Base-by-base conservation (phyloP, 2,888 invertebrate species). In the Eupithecia vulgata region DNA sequence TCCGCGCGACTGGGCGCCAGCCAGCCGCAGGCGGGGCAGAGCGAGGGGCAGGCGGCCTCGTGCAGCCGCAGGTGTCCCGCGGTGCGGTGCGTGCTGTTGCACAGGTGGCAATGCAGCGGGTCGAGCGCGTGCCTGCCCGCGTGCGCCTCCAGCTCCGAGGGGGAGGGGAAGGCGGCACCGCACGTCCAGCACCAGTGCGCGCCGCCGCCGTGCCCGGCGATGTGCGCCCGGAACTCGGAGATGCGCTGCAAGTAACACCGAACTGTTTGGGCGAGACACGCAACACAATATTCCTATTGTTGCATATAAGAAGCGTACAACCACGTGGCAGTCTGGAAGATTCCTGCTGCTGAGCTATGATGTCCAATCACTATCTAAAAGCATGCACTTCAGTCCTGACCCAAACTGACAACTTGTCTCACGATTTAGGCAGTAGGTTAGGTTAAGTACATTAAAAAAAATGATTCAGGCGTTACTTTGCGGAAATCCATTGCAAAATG, bases 101-200 rank as follows among this genome's bases (percentile, higher is more conserved):
- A 59, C 15, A 59, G 30, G 5, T 30, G 30, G 30, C 59, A 59
- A 30, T 59, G 59, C 30, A 59, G 30, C 59, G 59, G 59, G 52
- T 67, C 21, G 1, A 34, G 80, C 79, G 48, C 81, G 75, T 81
- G 80, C 0, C 76, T 74, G 4, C 83, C 83, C 52, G 82, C 81
- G 81, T 91, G 92, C 45, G 76, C 72, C 25, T 77, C 81, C 67
- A 90, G 84, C 0, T 87, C 88, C 75, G 84, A 6, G 84, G 81
- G 8, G 81, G 15, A 0, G 80, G 45, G 84, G 87, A 90, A 30
- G 86, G 90, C 90, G 68, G 91, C 90, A 78, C 94, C 93, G 84
- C 94, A 94, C 73, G 90, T 86, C 94, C 94, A 94, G 86, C 93
- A 94, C 62, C 88, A 89, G 85, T 93, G 93, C 70, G 84, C 80